A percentile compares a stretch with the other conserved stretches of the same genome.
Evolutionary conservation across 2,797 vertebrate genomes (phyloP).

Genomic region (Crypturellus tataupa): DNA sequence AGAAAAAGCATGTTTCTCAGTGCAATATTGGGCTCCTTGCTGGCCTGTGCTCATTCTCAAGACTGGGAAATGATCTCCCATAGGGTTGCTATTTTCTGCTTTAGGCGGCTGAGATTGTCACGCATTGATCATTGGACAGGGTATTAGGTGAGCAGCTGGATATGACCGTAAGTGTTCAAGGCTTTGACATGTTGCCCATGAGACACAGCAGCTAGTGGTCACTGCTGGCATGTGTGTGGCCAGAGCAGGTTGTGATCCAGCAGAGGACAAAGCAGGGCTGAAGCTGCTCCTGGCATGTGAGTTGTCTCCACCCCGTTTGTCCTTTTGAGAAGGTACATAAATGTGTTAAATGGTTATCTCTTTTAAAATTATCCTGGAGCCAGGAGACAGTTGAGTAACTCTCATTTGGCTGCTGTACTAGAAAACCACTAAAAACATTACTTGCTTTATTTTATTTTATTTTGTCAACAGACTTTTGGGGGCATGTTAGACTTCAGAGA

Average conservation of each 20-base stretch:
- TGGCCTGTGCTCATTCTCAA: background rate
- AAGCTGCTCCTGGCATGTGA: background rate
- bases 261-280: background rate
- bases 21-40: background rate
- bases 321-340: background rate
- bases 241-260: background rate
- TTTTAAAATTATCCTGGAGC: background rate
- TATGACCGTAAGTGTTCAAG: background rate
- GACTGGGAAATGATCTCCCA: background rate
- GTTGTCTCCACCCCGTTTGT: background rate
- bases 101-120: background rate
- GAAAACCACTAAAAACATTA: background rate
- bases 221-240: accelerated
- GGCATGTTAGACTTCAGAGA: background rate
- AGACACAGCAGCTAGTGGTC: accelerated
- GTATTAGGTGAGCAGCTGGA: background rate
- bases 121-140: background rate
- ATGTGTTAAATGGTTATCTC: background rate
- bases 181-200: background rate
- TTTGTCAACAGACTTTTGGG: constrained; percentile 10
- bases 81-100: background rate
- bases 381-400: background rate
- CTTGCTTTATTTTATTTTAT: constrained; percentile 35
- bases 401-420: background rate
- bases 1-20: background rate